Conservation (phyloP, 1,140 invertebrate species). For the Heliconius himera region DNA sequence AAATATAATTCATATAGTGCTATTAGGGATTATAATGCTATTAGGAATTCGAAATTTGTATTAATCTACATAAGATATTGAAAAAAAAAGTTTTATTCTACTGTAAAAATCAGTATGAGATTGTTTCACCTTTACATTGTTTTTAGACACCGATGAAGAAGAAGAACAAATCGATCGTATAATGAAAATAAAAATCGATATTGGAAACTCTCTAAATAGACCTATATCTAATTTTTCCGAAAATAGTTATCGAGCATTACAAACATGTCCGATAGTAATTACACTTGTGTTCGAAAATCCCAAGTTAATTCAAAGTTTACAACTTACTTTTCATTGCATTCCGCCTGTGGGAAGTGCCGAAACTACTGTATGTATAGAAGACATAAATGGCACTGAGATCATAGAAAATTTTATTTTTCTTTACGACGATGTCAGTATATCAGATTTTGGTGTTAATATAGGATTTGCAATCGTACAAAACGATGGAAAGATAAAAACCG, state of each 20-base stretch:
- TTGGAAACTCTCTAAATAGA: slow-evolving; percentile 60
- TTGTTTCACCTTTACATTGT: not conserved
- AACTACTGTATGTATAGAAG: slow-evolving; percentile 60
- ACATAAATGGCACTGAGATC: slow-evolving; percentile 69
- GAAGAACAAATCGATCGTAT: slow-evolving; percentile 48
- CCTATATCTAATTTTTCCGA: slow-evolving; percentile 45
- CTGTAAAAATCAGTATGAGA: too few relatives aligned
- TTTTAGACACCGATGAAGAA: slow-evolving; percentile 18
- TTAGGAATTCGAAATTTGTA: too few relatives aligned
- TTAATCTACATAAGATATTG: too few relatives aligned
- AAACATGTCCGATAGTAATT: slow-evolving; percentile 62
- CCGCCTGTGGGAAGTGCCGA: slow-evolving; percentile 62
- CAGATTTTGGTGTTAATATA: slow-evolving; percentile 55
- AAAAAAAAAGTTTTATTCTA: too few relatives aligned
- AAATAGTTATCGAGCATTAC: slow-evolving; percentile 41
- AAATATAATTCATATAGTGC: too few relatives aligned
- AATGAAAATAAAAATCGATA: slow-evolving; percentile 64
- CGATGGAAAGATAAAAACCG: slow-evolving; percentile 56
- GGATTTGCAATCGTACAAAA: slow-evolving; percentile 61
- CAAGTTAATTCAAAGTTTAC: slow-evolving; percentile 59
- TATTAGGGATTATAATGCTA: too few relatives aligned
- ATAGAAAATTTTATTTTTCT: slow-evolving; percentile 65
- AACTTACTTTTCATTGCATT: slow-evolving; percentile 63
- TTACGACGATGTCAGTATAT: slow-evolving; percentile 50
- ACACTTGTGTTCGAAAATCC: slow-evolving; percentile 65